Conservation (phyloP, 2,888 invertebrate species). For the Cantharis nigra region DNA sequence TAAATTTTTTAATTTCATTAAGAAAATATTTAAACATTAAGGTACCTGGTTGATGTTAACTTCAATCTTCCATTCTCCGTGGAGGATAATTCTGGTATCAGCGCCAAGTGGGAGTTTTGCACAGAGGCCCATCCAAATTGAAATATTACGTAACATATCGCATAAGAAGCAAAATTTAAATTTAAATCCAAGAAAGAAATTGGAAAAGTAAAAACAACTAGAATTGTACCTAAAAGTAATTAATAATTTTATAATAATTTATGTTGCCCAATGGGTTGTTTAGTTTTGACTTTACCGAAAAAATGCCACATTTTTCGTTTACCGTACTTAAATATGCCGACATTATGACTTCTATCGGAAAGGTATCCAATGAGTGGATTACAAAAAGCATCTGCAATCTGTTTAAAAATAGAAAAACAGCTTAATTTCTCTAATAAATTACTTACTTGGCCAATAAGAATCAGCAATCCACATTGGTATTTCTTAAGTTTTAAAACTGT, state of each 20-base stretch:
- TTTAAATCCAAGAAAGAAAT: background rate
- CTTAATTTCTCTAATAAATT: background rate
- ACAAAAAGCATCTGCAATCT: background rate
- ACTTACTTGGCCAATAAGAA: background rate
- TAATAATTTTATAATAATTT: background rate
- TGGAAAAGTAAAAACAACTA: background rate
- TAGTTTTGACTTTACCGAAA: background rate
- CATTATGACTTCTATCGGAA: background rate
- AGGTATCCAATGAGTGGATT: background rate
- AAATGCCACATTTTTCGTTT: background rate
- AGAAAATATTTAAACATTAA: rapidly evolving
- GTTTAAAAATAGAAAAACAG: background rate
- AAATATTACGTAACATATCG: background rate
- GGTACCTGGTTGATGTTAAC: background rate
- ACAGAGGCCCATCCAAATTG: background rate
- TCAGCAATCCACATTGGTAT: background rate
- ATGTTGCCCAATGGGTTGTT: background rate
- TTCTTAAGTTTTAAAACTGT: background rate
- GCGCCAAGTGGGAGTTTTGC: background rate
- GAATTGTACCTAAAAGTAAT: background rate
- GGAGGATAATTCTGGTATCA: background rate
- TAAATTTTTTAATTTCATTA: background rate
- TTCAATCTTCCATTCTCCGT: background rate
- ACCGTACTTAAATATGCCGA: background rate
- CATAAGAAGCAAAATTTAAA: background rate